Base-by-base conservation (phyloP, 1,140 invertebrate genomes). In the Batillaria attramentaria region DNA sequence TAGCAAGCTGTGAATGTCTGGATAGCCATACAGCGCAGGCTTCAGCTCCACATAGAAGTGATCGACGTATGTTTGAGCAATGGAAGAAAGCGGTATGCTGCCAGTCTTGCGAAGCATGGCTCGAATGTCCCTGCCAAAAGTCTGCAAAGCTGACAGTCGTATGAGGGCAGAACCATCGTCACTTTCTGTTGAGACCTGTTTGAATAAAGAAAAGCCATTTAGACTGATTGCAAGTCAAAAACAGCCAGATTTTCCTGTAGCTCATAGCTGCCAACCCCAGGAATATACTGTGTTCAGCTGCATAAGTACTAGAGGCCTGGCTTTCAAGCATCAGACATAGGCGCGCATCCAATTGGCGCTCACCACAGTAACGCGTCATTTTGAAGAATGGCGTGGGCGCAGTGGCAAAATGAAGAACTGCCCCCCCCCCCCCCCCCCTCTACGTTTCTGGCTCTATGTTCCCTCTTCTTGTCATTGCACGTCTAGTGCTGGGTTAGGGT, bases 121-220 rank as follows among this genome's bases (percentile, higher is more conserved):
- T 81, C 93, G 92, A 16, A 94, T 85, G 81, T 94, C 91, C 68
- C 93, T 91, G 0, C 93, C 93, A 75, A 94, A 93, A 50, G 91
- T 86, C 83, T 94, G 92, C 33, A 94, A 84, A 3, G 92, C 90
- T 4, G 91, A 92, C 28, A 95, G 87, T 80, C 93, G 91, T 28
- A 94, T 91, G 24, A 89, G 78, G 3, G 82, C 87, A 20, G 85
- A 87, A 20, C 86, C 84, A 62, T 86, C 87, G 81, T 86, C 87
- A 28, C 82, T 84, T 4, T 79, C 80, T 20, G 66, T 69, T 1
- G 78, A 73, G 3, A 82, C 74, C 81, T 82, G 78, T 1, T 62
- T 69, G 10, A 54, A 37, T 20, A 8, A 28, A 62, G 35, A 70
- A 66, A 68, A 0, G 5, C 3, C 54, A 31, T 1, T 31, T 18